Conservation (phyloP, 2,888 invertebrate genomes). For the Pyralis farinalis region DNA sequence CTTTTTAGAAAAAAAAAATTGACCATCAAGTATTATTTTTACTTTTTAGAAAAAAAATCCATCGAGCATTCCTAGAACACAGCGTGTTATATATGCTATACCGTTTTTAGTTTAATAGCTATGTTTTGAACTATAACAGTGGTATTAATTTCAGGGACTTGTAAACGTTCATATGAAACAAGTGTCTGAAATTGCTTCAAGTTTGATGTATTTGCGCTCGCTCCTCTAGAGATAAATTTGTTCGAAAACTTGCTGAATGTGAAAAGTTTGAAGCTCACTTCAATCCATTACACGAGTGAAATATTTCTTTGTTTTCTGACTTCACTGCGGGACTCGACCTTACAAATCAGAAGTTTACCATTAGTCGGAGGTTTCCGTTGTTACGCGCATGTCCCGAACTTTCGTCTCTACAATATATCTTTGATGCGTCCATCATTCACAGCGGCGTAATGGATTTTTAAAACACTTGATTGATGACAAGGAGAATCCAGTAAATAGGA, state of each 20-base stretch:
- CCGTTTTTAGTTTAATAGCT: background rate
- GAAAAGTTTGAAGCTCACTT: slow-evolving; percentile 79
- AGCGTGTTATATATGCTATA: background rate
- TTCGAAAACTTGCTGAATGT: slow-evolving; percentile 77
- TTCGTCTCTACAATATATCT: slow-evolving; percentile 17
- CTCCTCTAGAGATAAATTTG: slow-evolving; percentile 77
- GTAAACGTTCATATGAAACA: slow-evolving; percentile 66
- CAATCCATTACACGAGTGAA: slow-evolving; percentile 80
- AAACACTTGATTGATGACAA: slow-evolving; percentile 3
- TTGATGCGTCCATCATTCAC: slow-evolving; percentile 30
- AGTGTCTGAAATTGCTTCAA: slow-evolving; percentile 74
- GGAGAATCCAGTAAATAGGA: slow-evolving; percentile 11
- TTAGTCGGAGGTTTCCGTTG: slow-evolving; percentile 28
- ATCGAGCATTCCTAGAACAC: too few species aligned
- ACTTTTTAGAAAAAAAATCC: too few species aligned
- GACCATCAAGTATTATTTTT: too few species aligned
- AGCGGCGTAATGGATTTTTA: slow-evolving; percentile 21
- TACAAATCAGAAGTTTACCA: slow-evolving; percentile 68
- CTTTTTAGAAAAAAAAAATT: too few species aligned
- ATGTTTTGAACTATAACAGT: slow-evolving; percentile 12
- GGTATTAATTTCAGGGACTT: slow-evolving; percentile 51
- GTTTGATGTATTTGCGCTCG: slow-evolving; percentile 76
- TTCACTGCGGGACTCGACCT: slow-evolving; percentile 51
- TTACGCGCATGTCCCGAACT: slow-evolving; percentile 7
- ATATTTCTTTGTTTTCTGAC: slow-evolving; percentile 79